Evolutionary conservation across 2,797 vertebrate species (phyloP), one percentile per base, ranked within the genome.

Genomic region (Scomberomorus guttatus): DNA sequence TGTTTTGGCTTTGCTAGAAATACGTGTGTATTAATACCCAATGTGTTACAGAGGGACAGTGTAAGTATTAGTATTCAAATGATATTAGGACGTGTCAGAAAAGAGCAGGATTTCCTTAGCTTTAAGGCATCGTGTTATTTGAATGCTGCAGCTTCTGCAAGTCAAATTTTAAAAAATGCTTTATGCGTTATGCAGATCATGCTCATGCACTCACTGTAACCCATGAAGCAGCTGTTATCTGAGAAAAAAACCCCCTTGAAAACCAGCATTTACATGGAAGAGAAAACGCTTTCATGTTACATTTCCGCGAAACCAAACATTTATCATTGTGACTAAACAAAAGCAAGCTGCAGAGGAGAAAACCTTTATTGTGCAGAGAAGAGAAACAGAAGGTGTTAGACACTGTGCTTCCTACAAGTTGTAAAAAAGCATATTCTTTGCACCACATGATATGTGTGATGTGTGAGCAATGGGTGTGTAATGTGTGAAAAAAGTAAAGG

Each of bases 141-240:
- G 82, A 89, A 88, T 90, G 67, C 56, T 88, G 83, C 84, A 60
- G 17, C 3, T 77, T 90, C 87, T 90, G 85, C 85, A 86, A 85
- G 85, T 81, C 57, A 90, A 82, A 87, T 75, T 27, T 27, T 64
- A 24, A 64, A 50, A 75, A 14, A 44, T 6, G 7, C 12, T 11
- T 51, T 7, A 42, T 6, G 63, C 34, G 8, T 67, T 32, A 37
- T 77, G 70, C 79, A 80, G 62, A 14, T 32, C 1, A 17, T 29
- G 42, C 29, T 18, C 24, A 4, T 72, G 80, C 68, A 68, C 56
- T 50, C n/a, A 48, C 78, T 54, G 42, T 18, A 57, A 44, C 46
- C 50, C 69, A 1, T 1, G 2, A 25, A 65, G 27, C 83, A 51
- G 75, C 79, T 65, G 61, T 62, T 57, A 50, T 18, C 37, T 51